phyloP scores from a whole-genome alignment of 2,888 invertebrate species.

The Piscicola geometra region DNA sequence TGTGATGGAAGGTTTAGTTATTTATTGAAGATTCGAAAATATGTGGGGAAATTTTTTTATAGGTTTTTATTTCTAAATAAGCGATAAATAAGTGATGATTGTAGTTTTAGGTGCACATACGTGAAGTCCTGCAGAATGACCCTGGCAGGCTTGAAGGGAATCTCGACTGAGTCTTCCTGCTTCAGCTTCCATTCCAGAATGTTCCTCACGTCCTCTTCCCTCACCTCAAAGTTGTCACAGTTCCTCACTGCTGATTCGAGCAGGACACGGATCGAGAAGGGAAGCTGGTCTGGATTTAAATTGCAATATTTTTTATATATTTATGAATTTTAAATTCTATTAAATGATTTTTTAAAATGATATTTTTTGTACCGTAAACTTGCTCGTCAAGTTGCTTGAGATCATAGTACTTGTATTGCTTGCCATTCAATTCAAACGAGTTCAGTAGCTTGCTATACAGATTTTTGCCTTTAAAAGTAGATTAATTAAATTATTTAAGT shows the following conservation, averaged over 20 bases:
- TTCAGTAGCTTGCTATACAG: conserved; percentile 40
- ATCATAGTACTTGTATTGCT: conserved; percentile 74
- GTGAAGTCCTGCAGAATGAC: conserved; percentile 79
- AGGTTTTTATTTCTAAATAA: not conserved
- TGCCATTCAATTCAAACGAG: conserved; percentile 52
- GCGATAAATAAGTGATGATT: not conserved
- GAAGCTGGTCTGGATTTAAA: conserved; percentile 62
- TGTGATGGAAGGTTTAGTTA: not conserved
- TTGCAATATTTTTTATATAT: conserved; percentile 6
- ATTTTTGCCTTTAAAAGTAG: conserved; percentile 28
- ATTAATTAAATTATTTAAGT: not conserved
- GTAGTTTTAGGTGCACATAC: no score
- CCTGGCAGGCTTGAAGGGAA: conserved; percentile 90
- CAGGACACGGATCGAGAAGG: conserved; percentile 84
- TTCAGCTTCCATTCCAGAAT: conserved; percentile 81
- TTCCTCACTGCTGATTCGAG: conserved; percentile 91
- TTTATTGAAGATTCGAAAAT: not conserved
- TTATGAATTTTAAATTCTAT: conserved; percentile 2
- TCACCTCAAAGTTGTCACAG: conserved; percentile 89
- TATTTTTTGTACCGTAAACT: conserved; percentile 68
- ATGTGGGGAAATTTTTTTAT: not conserved
- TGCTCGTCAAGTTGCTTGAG: conserved; percentile 66
- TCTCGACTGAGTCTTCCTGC: conserved; percentile 73
- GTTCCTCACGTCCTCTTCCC: conserved; percentile 71
- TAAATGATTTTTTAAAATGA: not conserved